Base-by-base conservation (phyloP, 2,113 vertebrate genomes). In the Pollimyrus isidori region DNA sequence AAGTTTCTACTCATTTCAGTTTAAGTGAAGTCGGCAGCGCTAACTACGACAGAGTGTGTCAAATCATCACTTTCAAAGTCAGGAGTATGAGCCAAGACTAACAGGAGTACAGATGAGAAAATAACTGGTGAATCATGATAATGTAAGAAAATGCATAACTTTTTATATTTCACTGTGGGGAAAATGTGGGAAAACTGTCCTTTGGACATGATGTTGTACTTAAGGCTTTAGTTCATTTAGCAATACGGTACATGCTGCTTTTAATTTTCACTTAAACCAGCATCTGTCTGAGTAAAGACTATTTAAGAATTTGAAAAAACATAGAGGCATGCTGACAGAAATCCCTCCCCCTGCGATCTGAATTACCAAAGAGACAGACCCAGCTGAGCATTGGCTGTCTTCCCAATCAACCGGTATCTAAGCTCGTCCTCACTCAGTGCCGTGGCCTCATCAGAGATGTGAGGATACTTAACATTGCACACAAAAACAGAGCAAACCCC, bases 301-400 rank as follows among this genome's bases (percentile, higher is more conserved):
- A 5, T 86, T 49, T 90, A 86, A 90, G 89, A 86, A 69, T 69
- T 48, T 13, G 62, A 45, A 65, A 88, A 87, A 83, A 45, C 49
- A 85, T 52, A 26, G 90, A 84, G 87, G 83, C 91, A 83, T 1
- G 45, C 65, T 85, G 69, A 90, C 91, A 89, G 6, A 86, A 92
- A 92, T 89, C n/a, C 56, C 90, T 92, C 90, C 91, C 10, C 86
- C 46, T 76, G 89, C 89, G 85, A 94, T 93, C 93, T 93, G 73
- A 94, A 93, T 91, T 91, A 92, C 92, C 91, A 80, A 93, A 91
- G 90, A 92, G 69, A 39, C 69, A 90, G 88, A 92, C 90, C 89
- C 93, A 92, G 89, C 50, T 88, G 1, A 15, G 56, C 83, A 80
- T 89, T 89, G 62, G 23, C 86, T 84, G 45, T 53, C 88, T 82